Conservation (phyloP, 2,113 vertebrate species). For the Ascaphus truei region DNA sequence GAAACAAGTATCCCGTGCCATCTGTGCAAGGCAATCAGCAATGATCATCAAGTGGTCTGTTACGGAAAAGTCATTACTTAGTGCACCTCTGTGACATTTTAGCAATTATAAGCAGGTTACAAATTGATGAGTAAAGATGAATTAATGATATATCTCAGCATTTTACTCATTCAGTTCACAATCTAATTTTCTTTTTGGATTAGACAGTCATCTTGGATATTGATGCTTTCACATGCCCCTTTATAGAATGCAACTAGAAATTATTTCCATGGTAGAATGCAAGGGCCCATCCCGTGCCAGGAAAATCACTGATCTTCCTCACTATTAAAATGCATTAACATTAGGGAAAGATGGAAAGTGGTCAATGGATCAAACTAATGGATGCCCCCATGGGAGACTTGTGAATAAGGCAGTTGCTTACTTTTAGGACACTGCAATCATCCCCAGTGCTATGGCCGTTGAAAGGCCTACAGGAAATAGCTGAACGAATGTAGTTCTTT, state of each 20-base stretch:
- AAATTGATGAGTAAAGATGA: not conserved
- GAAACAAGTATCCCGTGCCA: constrained; percentile 3
- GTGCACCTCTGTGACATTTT: not conserved
- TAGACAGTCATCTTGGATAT: not conserved
- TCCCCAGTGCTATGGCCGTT: too few species aligned
- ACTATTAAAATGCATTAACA: not conserved
- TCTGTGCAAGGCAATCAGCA: constrained; percentile 30
- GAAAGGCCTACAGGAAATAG: too few species aligned
- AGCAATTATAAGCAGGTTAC: constrained; percentile 13
- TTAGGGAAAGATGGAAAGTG: constrained; percentile 10
- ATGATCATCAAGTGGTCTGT: constrained; percentile 1
- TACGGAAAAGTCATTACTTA: constrained; percentile 4
- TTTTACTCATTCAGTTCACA: not conserved
- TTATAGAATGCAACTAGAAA: not conserved
- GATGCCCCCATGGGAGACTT: too few species aligned
- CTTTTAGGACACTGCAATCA: too few species aligned
- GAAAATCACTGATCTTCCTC: not conserved
- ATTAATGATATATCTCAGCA: not conserved
- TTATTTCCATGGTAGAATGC: not conserved
- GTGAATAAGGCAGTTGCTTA: too few species aligned
- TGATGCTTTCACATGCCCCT: not conserved
- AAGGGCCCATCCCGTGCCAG: accelerated
- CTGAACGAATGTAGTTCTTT: too few species aligned
- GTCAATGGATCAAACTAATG: constrained; percentile 7
- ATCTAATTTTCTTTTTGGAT: not conserved